Percentiles rank a stretch among this genome's conserved stretches.
These are phyloP conservation scores for Timema podura DNA, from an alignment of 2,888 invertebrate genomes.

Conservation along the genomic window DNA sequence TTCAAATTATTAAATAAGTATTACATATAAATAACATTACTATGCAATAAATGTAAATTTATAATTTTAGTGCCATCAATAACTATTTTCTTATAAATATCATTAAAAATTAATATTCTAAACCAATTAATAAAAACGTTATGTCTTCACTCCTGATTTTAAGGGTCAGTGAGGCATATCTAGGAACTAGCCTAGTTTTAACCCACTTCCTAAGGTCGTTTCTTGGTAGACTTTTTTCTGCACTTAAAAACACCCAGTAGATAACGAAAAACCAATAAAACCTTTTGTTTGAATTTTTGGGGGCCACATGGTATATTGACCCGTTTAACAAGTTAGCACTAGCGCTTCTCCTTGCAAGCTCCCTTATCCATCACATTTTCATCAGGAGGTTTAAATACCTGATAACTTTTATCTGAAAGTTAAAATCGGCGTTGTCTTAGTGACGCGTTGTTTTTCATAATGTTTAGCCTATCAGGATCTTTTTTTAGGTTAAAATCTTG, in stretches of 20 bases:
- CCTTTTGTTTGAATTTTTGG: slow-evolving; percentile 3
- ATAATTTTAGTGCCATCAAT: background rate
- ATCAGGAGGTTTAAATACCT: too few relatives aligned
- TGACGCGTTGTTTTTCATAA: too few relatives aligned
- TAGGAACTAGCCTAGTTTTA: background rate
- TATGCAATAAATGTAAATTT: too few relatives aligned
- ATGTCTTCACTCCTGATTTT: background rate
- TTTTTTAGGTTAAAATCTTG: too few relatives aligned
- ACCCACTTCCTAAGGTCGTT: background rate
- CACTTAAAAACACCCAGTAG: background rate
- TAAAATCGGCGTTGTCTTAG: too few relatives aligned
- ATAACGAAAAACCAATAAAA: background rate
- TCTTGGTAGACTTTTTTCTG: background rate
- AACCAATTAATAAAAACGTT: background rate
- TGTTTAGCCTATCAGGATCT: too few relatives aligned
- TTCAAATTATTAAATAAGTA: too few relatives aligned
- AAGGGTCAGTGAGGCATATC: background rate
- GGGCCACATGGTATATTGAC: background rate
- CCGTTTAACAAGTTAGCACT: background rate
- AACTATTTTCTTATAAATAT: background rate
- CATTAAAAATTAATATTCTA: background rate
- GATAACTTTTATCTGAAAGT: too few relatives aligned
- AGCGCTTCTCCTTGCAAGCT: too few relatives aligned
- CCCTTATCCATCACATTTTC: too few relatives aligned
- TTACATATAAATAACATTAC: too few relatives aligned